Percentiles rank a stretch among this genome's conserved stretches.
These are phyloP conservation scores for Chalcosyrphus nemorum DNA, from an alignment of 2,888 invertebrate genomes.

Conservation along the genomic window DNA sequence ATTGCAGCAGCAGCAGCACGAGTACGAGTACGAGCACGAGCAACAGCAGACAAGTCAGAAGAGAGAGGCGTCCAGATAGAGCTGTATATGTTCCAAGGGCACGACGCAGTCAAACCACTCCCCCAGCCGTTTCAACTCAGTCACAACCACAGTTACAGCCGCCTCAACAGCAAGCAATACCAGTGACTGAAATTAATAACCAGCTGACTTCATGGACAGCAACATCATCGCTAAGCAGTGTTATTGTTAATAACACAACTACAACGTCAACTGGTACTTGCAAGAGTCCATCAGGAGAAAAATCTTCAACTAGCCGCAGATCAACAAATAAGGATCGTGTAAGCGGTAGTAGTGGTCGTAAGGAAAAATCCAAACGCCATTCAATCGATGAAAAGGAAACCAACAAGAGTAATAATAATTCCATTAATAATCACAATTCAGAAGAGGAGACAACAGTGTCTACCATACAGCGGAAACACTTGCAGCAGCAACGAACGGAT, in stretches of 20 bases:
- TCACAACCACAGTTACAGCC: slow-evolving; percentile 46
- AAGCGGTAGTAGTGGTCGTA: slow-evolving; percentile 35
- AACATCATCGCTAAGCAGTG: slow-evolving; percentile 57
- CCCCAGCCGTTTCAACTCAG: slow-evolving; percentile 76
- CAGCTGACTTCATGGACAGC: slow-evolving; percentile 68
- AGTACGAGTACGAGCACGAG: too few relatives aligned
- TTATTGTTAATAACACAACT: slow-evolving; percentile 25
- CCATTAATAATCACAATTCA: slow-evolving; percentile 54
- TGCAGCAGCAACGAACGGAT: neutral
- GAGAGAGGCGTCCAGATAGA: slow-evolving; percentile 87
- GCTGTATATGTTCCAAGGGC: slow-evolving; percentile 91
- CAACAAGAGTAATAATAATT: slow-evolving; percentile 45
- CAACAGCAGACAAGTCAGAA: slow-evolving; percentile 75
- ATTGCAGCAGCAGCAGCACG: too few relatives aligned
- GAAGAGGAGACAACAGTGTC: slow-evolving; percentile 47
- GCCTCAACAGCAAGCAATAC: slow-evolving; percentile 26
- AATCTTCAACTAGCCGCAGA: slow-evolving; percentile 43
- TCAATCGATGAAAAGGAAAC: slow-evolving; percentile 49
- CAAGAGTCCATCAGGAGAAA: slow-evolving; percentile 58
- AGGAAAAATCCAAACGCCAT: slow-evolving; percentile 54
- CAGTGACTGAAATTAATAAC: slow-evolving; percentile 59
- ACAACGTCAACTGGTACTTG: slow-evolving; percentile 52
- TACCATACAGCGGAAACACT: slow-evolving; percentile 40
- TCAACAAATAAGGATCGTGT: slow-evolving; percentile 60
- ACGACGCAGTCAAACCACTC: slow-evolving; percentile 83